phyloP scores from a whole-genome alignment of 2,888 invertebrate species.

The Mystacides longicornis region DNA sequence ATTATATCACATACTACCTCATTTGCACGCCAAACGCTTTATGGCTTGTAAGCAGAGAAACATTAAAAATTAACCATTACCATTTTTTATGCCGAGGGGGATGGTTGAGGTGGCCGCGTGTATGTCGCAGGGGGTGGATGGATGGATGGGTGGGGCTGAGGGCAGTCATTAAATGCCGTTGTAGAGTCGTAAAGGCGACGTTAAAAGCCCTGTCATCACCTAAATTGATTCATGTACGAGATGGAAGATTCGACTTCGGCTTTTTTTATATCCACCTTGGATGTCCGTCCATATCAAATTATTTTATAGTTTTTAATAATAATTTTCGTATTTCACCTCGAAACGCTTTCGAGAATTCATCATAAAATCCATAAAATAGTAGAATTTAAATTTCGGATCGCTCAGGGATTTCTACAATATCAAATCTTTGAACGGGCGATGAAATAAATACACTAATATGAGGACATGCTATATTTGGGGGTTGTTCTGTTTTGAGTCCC shows the following conservation, averaged over 20 bases:
- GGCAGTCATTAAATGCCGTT: slow-evolving; percentile 2
- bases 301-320: no score
- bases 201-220: slow-evolving; percentile 18
- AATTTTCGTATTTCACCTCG: no score
- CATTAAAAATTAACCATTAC: slow-evolving; percentile 18
- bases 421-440: no score
- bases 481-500: no score
- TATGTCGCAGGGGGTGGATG: slow-evolving; percentile 3
- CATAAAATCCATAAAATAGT: no score
- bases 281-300: background rate
- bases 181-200: slow-evolving; percentile 10
- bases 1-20: background rate
- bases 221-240: slow-evolving; percentile 17
- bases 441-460: no score
- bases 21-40: slow-evolving; percentile 16
- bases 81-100: slow-evolving; percentile 13
- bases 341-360: no score
- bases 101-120: slow-evolving; percentile 6
- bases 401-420: no score
- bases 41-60: slow-evolving; percentile 15
- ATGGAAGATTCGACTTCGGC: background rate
- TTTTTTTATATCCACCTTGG: background rate
- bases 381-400: no score
- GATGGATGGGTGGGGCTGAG: background rate
- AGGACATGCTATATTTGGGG: no score